phyloP scores from a whole-genome alignment of 2,113 vertebrate genomes.

The Hippocampus barbouri region DNA sequence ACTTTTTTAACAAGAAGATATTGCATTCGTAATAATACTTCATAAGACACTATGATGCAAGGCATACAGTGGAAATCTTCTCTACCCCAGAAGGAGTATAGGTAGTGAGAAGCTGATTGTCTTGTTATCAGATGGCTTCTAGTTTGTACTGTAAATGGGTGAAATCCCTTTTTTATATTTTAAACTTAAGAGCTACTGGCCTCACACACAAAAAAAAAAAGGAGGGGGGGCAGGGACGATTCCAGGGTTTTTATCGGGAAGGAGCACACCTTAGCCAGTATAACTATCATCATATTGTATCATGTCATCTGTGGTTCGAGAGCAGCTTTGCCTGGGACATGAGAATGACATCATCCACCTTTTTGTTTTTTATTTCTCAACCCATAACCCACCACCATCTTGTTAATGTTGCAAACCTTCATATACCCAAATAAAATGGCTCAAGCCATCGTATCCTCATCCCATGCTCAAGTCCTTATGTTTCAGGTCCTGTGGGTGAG shows the following conservation, averaged over 20 bases:
- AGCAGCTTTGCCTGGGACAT: too few relatives aligned
- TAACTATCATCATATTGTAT: neutral
- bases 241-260: too few relatives aligned
- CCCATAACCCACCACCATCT: neutral
- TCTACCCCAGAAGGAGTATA: constrained; percentile 30
- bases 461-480: neutral
- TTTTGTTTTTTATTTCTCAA: neutral
- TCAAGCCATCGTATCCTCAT: neutral
- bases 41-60: constrained; percentile 69
- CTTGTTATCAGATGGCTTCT: constrained; percentile 62
- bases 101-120: constrained; percentile 77
- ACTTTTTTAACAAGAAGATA: constrained; percentile 73
- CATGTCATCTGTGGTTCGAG: neutral
- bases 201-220: constrained; percentile 1
- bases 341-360: neutral
- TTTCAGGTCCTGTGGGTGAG: too few relatives aligned
- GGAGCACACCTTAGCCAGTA: neutral
- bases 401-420: neutral
- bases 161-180: constrained; percentile 35
- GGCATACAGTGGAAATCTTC: constrained; percentile 49
- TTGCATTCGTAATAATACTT: constrained; percentile 73
- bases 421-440: neutral
- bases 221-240: neutral
- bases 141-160: constrained; percentile 18
- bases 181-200: constrained; percentile 30